Base-by-base conservation (phyloP, 2,797 vertebrate genomes). In the Rhabdophis nuchalis region DNA sequence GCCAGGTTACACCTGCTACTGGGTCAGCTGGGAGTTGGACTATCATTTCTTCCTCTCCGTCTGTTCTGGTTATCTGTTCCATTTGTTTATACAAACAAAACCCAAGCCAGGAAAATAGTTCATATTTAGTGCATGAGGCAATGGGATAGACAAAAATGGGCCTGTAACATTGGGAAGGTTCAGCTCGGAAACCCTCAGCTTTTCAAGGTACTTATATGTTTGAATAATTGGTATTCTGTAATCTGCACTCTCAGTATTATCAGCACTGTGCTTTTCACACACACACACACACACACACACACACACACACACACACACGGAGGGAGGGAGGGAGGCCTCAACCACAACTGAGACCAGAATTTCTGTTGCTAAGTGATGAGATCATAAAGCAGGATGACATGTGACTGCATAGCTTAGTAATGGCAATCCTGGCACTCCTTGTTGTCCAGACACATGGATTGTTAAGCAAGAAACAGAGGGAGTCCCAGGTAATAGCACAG, bases 61-160 rank as follows among this genome's bases (percentile, higher is more conserved):
- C 61, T 89, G 7, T 88, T 61, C 23, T 87, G 25, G 68, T 90
- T 72, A 57, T 89, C 52, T 87, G 53, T 77, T 90, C 29, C 41
- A 72, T 72, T 92, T 86, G 88, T 68, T 89, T 86, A 72, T 25
- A 87, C 41, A 86, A 89, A 57, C 58, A 72, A 72, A 90, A 77
- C 41, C 29, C 56, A 46, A 56, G 88, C 52, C 88, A 92, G 61
- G 52, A 92, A 87, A 92, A 68, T 87, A 32, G 29, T n/a, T 57
- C 41, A 85, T 53, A 5, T 87, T 89, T 72, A 87, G 36, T 41
- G 25, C 46, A 82, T 61, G 54, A 90, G n/a, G 32, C 68, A 64
- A n/a, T 89, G 52, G 52, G 32, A 56, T 88, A 57, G 61, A 77
- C 41, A 77, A 36, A 92, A 86, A 50, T 13, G n/a, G 23, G 36